These are phyloP conservation scores for Pyralis farinalis DNA, from an alignment of 2,888 invertebrate species.

Conservation along the genomic window DNA sequence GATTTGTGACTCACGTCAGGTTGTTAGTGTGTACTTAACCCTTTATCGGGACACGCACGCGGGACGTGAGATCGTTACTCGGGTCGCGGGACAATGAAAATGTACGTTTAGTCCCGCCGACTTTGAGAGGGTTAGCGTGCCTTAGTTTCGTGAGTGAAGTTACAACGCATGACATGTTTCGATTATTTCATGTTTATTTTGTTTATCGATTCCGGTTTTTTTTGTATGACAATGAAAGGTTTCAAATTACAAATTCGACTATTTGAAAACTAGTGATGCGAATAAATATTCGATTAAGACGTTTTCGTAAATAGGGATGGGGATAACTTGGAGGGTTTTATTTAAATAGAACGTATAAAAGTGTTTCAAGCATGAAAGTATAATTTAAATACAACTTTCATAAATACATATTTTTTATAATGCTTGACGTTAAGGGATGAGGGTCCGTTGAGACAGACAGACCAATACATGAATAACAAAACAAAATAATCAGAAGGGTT, in stretches of 20 bases:
- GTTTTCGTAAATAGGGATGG: not conserved
- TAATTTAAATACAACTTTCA: too few species aligned
- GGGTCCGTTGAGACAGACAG: too few species aligned
- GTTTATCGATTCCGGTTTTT: conserved; percentile 11
- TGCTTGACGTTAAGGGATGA: too few species aligned
- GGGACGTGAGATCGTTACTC: conserved; percentile 76
- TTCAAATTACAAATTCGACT: not conserved
- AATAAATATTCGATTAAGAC: conserved; percentile 11
- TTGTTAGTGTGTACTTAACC: conserved; percentile 80
- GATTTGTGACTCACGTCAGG: conserved; percentile 80
- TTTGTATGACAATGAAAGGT: not conserved
- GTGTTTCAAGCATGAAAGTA: too few species aligned
- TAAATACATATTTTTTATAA: too few species aligned
- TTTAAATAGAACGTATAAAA: too few species aligned
- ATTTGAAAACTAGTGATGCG: conserved; percentile 7
- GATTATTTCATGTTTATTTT: conserved; percentile 7
- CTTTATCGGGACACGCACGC: conserved; percentile 79
- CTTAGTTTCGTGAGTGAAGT: conserved; percentile 39
- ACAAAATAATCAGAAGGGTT: too few species aligned
- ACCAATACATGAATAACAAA: too few species aligned
- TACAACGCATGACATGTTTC: conserved; percentile 45
- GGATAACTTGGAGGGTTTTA: too few species aligned
- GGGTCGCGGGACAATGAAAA: conserved; percentile 59
- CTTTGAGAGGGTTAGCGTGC: conserved; percentile 4
- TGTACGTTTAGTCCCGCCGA: conserved; percentile 28